Evolutionary conservation across 2,113 vertebrate species (phyloP).

Genomic region (Cygnus buccinator): DNA sequence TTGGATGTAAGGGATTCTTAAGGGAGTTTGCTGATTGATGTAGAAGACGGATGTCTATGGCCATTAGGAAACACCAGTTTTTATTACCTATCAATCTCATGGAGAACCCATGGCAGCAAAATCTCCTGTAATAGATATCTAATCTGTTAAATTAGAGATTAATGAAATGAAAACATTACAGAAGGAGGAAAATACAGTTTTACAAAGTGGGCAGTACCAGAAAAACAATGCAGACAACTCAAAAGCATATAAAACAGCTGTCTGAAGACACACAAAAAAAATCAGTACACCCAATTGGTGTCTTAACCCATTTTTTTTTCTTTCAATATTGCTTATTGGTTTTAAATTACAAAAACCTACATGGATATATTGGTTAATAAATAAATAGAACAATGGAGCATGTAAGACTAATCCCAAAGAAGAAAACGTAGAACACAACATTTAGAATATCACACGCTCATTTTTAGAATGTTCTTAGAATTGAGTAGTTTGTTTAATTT

Average conservation of each 20-base stretch:
- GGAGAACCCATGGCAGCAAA: conserved; percentile 38
- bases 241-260: neutral
- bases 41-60: conserved; percentile 63
- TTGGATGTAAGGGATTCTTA: conserved; percentile 52
- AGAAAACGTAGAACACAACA: neutral
- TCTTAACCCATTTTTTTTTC: neutral
- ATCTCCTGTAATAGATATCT: conserved; percentile 44
- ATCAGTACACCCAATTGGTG: neutral
- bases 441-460: neutral
- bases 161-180: conserved; percentile 35
- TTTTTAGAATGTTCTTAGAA: neutral
- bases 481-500: conserved; percentile 14
- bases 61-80: conserved; percentile 63
- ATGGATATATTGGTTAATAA: neutral
- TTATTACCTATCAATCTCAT: conserved; percentile 64
- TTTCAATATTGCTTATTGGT: neutral
- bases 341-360: neutral
- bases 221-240: neutral
- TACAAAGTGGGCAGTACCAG: neutral
- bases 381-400: neutral
- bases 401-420: neutral
- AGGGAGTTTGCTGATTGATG: conserved; percentile 69
- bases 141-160: conserved; percentile 65
- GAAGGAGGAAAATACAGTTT: neutral
- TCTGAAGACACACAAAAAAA: neutral